A percentile compares a stretch with the other conserved stretches of the same genome.
Evolutionary conservation across 2,113 vertebrate genomes (phyloP).

Genomic region (Cebidichthys violaceus): DNA sequence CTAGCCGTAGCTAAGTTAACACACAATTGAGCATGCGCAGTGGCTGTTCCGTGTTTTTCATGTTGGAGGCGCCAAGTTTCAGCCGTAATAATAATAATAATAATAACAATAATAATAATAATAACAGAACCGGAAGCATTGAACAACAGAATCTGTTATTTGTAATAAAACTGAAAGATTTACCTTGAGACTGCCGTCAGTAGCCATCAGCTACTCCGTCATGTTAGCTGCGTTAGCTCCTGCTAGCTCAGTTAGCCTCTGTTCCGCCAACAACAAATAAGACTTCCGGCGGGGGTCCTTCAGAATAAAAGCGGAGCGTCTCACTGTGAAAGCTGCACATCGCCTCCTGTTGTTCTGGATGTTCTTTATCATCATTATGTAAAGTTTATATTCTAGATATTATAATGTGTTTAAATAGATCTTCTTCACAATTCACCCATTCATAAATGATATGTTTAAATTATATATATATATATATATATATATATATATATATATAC

Average conservation of each 20-base stretch:
- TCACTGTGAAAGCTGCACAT: background rate
- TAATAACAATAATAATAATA: background rate
- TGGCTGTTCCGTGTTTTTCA: background rate
- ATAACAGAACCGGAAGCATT: background rate
- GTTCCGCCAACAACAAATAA: constrained; percentile 21
- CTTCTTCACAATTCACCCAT: no score
- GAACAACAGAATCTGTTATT: background rate
- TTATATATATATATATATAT: no score
- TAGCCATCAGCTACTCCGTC: background rate
- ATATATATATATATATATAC: no score
- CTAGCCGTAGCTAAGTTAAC: background rate
- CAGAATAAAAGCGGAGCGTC: constrained; percentile 5
- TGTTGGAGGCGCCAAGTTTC: no score
- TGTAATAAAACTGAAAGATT: background rate
- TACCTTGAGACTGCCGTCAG: background rate
- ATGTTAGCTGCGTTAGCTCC: background rate
- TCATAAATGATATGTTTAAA: no score
- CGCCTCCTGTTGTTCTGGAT: background rate
- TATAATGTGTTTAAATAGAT: no score
- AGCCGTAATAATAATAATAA: background rate
- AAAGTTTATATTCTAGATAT: no score
- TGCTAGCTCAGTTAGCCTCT: background rate
- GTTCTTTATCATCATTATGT: no score
- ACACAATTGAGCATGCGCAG: constrained; percentile 1
- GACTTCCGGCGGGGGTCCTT: background rate